Evolutionary conservation across 2,797 vertebrate genomes (phyloP).

Genomic region (Poeciliopsis turneri): DNA sequence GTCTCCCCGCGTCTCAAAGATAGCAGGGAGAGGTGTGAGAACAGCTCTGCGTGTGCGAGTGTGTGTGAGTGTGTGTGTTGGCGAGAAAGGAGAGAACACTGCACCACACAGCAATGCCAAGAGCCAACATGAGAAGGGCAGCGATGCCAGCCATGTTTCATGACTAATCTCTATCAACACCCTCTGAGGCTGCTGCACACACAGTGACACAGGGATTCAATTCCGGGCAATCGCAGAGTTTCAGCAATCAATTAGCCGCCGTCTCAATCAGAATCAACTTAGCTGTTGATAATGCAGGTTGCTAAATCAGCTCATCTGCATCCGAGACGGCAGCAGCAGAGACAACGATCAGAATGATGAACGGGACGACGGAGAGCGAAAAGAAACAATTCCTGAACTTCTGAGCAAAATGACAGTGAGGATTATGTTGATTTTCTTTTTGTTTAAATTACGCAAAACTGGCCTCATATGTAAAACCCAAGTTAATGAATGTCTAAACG

Average conservation of each 20-base stretch:
- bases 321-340: conserved; percentile 40
- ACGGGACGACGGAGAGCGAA: not conserved
- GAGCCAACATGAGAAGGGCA: conserved; percentile 42
- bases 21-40: conserved; percentile 45
- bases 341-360: conserved; percentile 27
- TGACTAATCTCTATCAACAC: conserved; percentile 60
- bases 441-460: not conserved
- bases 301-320: conserved; percentile 59
- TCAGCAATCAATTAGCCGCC: conserved; percentile 41
- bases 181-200: conserved; percentile 24
- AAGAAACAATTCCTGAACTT: not conserved
- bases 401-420: not conserved
- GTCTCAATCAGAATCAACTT: conserved; percentile 51
- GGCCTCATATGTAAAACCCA: not conserved
- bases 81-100: conserved; percentile 18
- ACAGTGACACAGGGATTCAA: conserved; percentile 10
- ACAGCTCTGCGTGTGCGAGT: conserved; percentile 1
- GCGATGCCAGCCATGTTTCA: conserved; percentile 43
- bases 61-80: conserved; percentile 1
- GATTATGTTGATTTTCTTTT: not conserved
- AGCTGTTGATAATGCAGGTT: conserved; percentile 29
- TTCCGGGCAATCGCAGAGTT: conserved; percentile 29
- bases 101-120: conserved; percentile 28
- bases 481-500: not conserved
- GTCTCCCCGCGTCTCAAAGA: conserved; percentile 41